Conservation (phyloP, 2,888 invertebrate genomes). For the Doris montereyensis region DNA sequence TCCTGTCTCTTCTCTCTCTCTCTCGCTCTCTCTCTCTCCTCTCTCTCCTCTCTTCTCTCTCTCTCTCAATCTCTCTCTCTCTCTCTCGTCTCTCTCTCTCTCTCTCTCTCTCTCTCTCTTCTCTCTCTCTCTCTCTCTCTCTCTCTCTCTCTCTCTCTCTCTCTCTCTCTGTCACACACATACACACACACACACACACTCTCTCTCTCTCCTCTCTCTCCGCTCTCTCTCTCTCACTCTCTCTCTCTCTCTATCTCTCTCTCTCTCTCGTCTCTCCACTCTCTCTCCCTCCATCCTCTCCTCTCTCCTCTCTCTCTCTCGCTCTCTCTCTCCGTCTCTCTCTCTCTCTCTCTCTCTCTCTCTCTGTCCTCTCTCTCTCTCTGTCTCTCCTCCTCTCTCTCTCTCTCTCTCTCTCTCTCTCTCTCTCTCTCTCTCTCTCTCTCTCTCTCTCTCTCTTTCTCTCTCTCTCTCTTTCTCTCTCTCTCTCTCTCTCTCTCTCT, state of each 20-base stretch:
- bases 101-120: too few relatives aligned
- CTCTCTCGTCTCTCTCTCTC: too few relatives aligned
- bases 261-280: neutral
- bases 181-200: neutral
- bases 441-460: neutral
- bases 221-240: neutral
- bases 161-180: constrained; percentile 31
- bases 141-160: constrained; percentile 27
- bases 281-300: neutral
- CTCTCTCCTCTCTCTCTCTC: neutral
- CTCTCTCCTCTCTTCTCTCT: too few relatives aligned
- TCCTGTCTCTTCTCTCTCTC: too few relatives aligned
- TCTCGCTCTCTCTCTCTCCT: too few relatives aligned
- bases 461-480: neutral
- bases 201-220: neutral
- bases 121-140: too few relatives aligned
- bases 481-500: neutral
- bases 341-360: neutral
- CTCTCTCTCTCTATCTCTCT: constrained; percentile 20
- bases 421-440: neutral
- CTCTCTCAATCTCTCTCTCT: too few relatives aligned
- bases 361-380: neutral
- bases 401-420: neutral
- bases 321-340: neutral
- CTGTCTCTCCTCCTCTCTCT: neutral